A percentile compares a stretch with the other conserved stretches of the same genome.
Evolutionary conservation across 1,140 invertebrate species (phyloP).

Genomic region (Probaryconus sp.): DNA sequence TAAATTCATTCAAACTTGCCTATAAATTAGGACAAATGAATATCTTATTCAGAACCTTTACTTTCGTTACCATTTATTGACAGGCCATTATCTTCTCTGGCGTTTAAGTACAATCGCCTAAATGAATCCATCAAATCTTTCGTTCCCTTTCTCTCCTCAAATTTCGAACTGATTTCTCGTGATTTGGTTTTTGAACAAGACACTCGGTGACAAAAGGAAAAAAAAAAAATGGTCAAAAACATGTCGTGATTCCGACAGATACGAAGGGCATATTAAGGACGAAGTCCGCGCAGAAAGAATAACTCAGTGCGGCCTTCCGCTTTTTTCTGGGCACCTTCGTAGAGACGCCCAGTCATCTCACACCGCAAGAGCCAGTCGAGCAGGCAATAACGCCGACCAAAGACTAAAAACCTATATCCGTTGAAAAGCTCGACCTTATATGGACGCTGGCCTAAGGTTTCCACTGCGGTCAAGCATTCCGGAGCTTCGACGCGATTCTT

Average conservation of each 20-base stretch:
- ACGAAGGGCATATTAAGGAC: conserved; percentile 26
- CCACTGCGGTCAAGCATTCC: conserved; percentile 64
- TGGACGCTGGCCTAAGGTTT: conserved; percentile 55
- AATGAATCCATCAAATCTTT: no score
- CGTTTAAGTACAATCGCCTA: no score
- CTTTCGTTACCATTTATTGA: no score
- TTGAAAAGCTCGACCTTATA: conserved; percentile 61
- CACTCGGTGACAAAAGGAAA: conserved; percentile 3
- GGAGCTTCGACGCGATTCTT: conserved; percentile 60
- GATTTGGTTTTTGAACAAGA: no score
- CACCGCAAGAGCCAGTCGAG: conserved; percentile 48
- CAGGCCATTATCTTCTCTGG: no score
- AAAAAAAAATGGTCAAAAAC: conserved; percentile 1
- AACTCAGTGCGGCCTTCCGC: conserved; percentile 30
- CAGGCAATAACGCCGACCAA: conserved; percentile 39
- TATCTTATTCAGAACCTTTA: no score
- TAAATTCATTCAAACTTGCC: no score
- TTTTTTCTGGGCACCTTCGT: conserved; percentile 29
- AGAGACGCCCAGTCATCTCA: conserved; percentile 40
- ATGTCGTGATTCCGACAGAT: conserved; percentile 24
- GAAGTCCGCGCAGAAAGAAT: conserved; percentile 17
- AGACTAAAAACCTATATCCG: conserved; percentile 61
- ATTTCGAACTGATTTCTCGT: no score
- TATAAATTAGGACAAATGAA: no score
- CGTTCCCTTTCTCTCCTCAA: no score